Evolutionary conservation across 1,140 invertebrate genomes (phyloP).

Genomic region (Drosophila obscura): DNA sequence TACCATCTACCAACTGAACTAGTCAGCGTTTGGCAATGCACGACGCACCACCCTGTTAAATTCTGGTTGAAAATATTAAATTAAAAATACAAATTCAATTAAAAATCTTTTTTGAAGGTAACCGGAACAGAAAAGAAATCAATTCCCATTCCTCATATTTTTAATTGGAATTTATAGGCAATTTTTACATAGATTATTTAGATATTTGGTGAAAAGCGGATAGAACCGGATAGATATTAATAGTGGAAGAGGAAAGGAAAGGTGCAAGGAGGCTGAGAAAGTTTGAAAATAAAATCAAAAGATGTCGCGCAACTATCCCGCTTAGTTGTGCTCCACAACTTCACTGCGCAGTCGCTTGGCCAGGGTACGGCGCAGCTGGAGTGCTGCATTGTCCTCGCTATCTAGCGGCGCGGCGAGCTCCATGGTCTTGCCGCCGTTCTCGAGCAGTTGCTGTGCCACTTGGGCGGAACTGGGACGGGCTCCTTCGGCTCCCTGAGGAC

Average conservation of each 20-base stretch:
- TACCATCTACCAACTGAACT: conserved; percentile 38
- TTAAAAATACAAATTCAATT: conserved; percentile 9
- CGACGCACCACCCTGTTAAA: conserved; percentile 22
- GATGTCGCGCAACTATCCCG: neutral
- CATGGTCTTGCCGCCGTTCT: conserved; percentile 76
- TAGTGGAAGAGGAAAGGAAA: too few species aligned
- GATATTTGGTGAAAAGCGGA: too few species aligned
- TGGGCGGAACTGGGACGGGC: conserved; percentile 87
- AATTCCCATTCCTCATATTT: neutral
- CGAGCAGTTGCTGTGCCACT: conserved; percentile 87
- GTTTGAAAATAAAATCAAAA: neutral
- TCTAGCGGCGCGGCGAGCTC: conserved; percentile 64
- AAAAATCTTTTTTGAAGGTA: neutral
- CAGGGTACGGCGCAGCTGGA: conserved; percentile 91
- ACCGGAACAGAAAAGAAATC: conserved; percentile 4
- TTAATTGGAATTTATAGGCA: too few species aligned
- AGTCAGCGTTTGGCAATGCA: conserved; percentile 53
- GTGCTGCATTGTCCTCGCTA: conserved; percentile 84
- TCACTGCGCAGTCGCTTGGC: conserved; percentile 93
- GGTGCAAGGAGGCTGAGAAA: too few species aligned
- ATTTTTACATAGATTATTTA: too few species aligned
- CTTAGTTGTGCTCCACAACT: conserved; percentile 86
- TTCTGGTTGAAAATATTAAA: conserved; percentile 46
- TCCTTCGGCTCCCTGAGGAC: conserved; percentile 36
- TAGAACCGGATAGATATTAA: too few species aligned